These are phyloP conservation scores for Cladorhizidae sp. DNA, from an alignment of 37 sponge, comb jelly and placozoan species.

Conservation along the genomic window DNA sequence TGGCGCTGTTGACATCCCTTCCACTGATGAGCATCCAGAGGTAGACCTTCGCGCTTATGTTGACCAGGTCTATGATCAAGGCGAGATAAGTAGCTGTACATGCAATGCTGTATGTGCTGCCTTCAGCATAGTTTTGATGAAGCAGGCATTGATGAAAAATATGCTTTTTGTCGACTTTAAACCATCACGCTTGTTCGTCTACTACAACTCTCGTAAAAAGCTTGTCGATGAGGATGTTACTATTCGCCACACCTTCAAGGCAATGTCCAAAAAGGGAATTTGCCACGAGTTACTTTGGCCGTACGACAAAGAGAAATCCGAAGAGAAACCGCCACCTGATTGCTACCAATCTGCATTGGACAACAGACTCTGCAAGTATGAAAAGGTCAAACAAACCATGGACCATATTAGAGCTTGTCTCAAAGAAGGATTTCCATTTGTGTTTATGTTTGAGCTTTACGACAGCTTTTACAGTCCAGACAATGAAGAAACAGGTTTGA, in stretches of 20 bases:
- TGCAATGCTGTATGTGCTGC: slow-evolving; percentile 22
- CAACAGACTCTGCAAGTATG: slow-evolving; percentile 14
- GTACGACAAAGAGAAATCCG: not conserved
- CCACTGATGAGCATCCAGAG: not conserved
- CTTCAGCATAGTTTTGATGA: not conserved
- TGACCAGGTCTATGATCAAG: slow-evolving; percentile 1
- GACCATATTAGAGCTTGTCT: slow-evolving; percentile 22
- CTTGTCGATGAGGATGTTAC: not conserved
- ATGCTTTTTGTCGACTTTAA: not conserved
- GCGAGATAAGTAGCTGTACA: slow-evolving; percentile 1
- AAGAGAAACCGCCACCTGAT: not conserved
- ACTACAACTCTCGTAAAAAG: slow-evolving; percentile 11
- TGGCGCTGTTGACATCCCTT: not conserved
- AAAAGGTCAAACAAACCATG: not conserved
- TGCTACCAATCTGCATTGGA: slow-evolving; percentile 6
- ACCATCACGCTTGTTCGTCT: slow-evolving; percentile 21
- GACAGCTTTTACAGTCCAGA: no score
- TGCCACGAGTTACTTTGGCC: slow-evolving; percentile 20
- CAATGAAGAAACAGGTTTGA: not conserved
- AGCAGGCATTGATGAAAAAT: not conserved
- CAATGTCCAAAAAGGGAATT: not conserved
- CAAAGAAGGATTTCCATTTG: slow-evolving; percentile 4
- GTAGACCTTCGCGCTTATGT: slow-evolving; percentile 15
- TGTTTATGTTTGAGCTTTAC: not conserved
- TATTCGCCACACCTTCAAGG: slow-evolving; percentile 13